Evolutionary conservation across 2,888 invertebrate species (phyloP), one percentile per base, ranked within the genome.

Genomic region (Tipula vernalis): DNA sequence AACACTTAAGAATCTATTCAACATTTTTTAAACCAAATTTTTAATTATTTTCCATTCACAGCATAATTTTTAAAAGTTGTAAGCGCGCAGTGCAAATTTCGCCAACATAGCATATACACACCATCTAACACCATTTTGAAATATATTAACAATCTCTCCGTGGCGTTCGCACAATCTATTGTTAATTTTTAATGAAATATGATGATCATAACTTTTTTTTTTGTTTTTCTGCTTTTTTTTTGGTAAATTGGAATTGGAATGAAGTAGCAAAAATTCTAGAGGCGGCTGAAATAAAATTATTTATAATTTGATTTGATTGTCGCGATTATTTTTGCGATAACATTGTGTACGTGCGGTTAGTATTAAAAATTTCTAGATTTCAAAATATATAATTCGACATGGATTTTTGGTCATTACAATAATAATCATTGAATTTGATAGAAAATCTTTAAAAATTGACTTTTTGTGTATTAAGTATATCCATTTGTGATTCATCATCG

Each of bases 401-500:
- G 71, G 71, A 71, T 71, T 71, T 71, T 51, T 71, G 71, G 71
- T 71, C 71, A 71, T 71, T 71, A 71, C 28, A 71, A 28, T 71
- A 28, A 71, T 71, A 71, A 10, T 71, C 28, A 28, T 71, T 28
- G 71, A 71, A 28, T 28, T n/a, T 28, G 51, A 15, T 51, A 51
- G 51, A 51, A 51, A 51, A 51, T 47, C 51, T 44, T 5, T 5
- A 15, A 51, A 51, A 51, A 51, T 12, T 5, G 12, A 28, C 28
- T 71, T 71, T 57, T 4, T 15, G 3, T 51, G 15, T 51, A 51
- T 51, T 0, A 15, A 57, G 3, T 28, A 51, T 71, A 71, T 51
- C 8, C n/a, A 84, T 84, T 84, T 84, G 5, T 84, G 84, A 84
- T 84, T 39, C 84, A 84, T 84, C 84, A 84, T 84, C 84, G 36